Evolutionary conservation across 2,888 invertebrate species (phyloP), one percentile per base, ranked within the genome.

Genomic region (Cryptus viduatorius): DNA sequence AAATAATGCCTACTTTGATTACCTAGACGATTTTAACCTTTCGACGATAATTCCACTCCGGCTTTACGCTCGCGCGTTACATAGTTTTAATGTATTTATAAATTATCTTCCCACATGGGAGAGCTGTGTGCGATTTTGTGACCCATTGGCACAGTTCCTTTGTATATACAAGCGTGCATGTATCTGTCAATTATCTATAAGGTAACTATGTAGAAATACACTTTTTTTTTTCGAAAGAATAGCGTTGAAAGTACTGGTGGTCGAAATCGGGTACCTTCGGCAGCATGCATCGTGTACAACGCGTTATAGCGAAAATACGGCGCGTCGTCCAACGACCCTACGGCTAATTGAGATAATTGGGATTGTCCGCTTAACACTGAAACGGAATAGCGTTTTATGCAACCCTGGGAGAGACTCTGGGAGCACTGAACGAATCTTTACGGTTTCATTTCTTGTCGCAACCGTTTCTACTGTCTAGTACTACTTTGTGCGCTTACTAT

Each of bases 401-500:
- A 71, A 64, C 42, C 31, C 31, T 65, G 56, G 16, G 53, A 44
- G 24, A 12, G 59, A 16, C 50, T 46, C 37, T 48, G 75, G 56
- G 42, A 61, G 31, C n/a, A 50, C 16, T 44, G 79, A 24, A 46
- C 76, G 80, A 67, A 84, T 84, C 84, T 78, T 84, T 81, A 81
- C 80, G 73, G 84, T 84, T 84, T 73, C 61, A 61, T 84, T 81
- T 84, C 78, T 84, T 81, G 84, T 78, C 56, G 81, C 61, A 48
- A 64, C 42, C 24, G 44, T 56, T 19, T 68, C 59, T 56, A 72
- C 61, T 24, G 68, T 31, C 37, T 8, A 8, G 37, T 37, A 7
- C 37, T 37, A 37, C 37, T 37, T 4, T 42, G 31, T 29, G 48
- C 56, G 68, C 46, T 24, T 10, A 59, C 12, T 19, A 29, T 5